A percentile compares a stretch with the other conserved stretches of the same genome.
These are phyloP conservation scores for Ceratotherium simum DNA, from an alignment of 2,113 vertebrate genomes.

Conservation along the genomic window DNA sequence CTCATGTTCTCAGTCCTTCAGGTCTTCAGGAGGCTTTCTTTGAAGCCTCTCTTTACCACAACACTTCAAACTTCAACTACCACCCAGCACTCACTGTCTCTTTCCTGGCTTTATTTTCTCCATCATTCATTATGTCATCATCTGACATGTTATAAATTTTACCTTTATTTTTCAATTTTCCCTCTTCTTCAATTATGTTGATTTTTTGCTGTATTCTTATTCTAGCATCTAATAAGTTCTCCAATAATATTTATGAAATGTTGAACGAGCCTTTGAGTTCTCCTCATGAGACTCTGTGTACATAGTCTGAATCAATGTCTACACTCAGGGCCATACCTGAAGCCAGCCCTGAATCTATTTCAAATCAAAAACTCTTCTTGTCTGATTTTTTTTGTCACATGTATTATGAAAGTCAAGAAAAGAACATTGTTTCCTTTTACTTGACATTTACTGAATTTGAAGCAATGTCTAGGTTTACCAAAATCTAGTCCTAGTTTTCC, in stretches of 20 bases:
- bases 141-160: background rate
- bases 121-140: background rate
- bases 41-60: background rate
- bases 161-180: background rate
- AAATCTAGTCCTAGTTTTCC: background rate
- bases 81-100: background rate
- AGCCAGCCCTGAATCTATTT: background rate
- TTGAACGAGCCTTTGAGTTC: background rate
- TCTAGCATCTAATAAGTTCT: background rate
- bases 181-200: background rate
- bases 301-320: background rate
- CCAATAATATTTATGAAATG: background rate
- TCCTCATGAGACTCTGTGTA: background rate
- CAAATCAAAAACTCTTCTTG: background rate
- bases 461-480: background rate
- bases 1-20: background rate
- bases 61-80: background rate
- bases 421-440: background rate
- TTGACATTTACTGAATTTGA: background rate
- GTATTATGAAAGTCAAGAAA: background rate
- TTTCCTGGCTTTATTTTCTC: background rate
- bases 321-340: background rate
- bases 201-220: background rate
- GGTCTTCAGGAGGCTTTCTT: background rate
- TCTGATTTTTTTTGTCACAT: background rate